Conservation (phyloP, 2,888 invertebrate species). For the Erpobdella octoculata region DNA sequence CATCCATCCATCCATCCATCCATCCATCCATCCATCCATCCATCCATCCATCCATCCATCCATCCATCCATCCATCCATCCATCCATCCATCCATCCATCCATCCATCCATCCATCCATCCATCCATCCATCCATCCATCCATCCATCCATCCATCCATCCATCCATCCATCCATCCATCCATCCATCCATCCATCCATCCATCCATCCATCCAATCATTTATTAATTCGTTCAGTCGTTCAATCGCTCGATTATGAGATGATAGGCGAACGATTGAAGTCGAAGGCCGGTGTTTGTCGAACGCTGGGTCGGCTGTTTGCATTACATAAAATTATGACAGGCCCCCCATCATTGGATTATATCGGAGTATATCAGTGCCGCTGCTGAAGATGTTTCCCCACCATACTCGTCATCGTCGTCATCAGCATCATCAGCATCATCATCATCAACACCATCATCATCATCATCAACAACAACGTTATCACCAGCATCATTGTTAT, state of each 20-base stretch:
- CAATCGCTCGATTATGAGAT: no score
- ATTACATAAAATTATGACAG: conserved; percentile 10
- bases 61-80: neutral
- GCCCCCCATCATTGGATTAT: no score
- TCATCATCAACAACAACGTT: neutral
- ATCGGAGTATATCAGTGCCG: no score
- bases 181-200: neutral
- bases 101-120: neutral
- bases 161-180: neutral
- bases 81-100: neutral
- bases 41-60: neutral
- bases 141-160: neutral
- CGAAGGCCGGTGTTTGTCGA: neutral
- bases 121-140: neutral
- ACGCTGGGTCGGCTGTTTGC: neutral
- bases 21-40: neutral
- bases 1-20: neutral
- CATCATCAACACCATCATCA: neutral
- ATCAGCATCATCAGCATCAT: neutral
- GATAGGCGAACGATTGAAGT: conserved; percentile 6
- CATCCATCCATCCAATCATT: neutral
- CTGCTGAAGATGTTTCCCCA: no score
- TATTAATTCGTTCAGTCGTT: no score
- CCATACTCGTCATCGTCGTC: no score
- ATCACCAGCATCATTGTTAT: neutral